Evolutionary conservation across 2,888 invertebrate species (phyloP), one percentile per base, ranked within the genome.

Genomic region (Meiosimyza platycephala): DNA sequence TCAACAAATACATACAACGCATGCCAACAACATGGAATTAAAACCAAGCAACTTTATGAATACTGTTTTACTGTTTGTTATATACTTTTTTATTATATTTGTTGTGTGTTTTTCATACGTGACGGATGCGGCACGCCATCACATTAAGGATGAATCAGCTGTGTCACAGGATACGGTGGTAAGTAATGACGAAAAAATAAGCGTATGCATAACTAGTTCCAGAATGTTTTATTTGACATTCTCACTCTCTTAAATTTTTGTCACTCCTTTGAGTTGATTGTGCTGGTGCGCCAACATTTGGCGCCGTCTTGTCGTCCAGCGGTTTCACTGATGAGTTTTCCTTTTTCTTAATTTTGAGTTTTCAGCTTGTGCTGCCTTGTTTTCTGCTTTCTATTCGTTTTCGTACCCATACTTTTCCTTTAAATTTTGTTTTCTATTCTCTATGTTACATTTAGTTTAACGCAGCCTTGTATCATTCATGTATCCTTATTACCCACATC

Each of bases 151-250:
- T 67, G 74, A 71, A 74, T 67, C 74, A 67, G 71, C 71, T 71
- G 71, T 74, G 64, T 74, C 74, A 16, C 71, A 74, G 67, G 74
- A 74, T 57, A 67, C 52, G n/a, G 47, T 72, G 67, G 72, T 72
- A 59, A 72, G 72, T 66, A 7, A 40, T 40, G 60, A 15, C n/a
- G n/a, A 33, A 33, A 40, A 9, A 6, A 40, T 40, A 9, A 40
- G 9, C 9, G 9, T 40, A 7, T 1, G 40, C 40, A 40, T 40
- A 60, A 22, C 22, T 22, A 22, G 28, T 28, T 22, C 28, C n/a
- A 22, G 11, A 11, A 62, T 6, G 4, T 13, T 62, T 40, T 12
- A 13, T 62, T 15, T 40, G 9, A 55, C 55, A 16, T 55, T n/a
- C 15, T 55, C n/a, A 16, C 6, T n/a, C 6, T 55, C 55, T 16